Evolutionary conservation across 2,113 vertebrate species (phyloP).

Genomic region (Rana temporaria): DNA sequence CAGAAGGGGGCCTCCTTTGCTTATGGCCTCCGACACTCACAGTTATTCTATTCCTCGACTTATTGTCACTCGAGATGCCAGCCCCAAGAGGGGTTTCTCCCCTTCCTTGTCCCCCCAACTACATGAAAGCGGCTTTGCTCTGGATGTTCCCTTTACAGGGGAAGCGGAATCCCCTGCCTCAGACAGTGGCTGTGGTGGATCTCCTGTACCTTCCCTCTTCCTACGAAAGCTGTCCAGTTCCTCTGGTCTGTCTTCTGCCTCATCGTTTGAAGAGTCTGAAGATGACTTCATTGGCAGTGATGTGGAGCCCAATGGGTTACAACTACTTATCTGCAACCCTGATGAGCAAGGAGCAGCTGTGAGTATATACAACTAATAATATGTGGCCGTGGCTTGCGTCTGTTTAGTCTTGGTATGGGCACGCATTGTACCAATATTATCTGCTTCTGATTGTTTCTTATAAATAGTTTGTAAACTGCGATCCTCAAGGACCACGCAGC

Average conservation of each 20-base stretch:
- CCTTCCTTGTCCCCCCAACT: slow-evolving; percentile 17
- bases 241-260: slow-evolving; percentile 83
- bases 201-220: slow-evolving; percentile 68
- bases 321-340: slow-evolving; percentile 64
- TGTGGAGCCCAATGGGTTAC: slow-evolving; percentile 75
- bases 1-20: background rate
- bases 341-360: slow-evolving; percentile 71
- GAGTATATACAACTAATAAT: background rate
- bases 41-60: slow-evolving; percentile 80
- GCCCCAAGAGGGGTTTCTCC: slow-evolving; percentile 59
- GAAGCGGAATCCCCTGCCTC: slow-evolving; percentile 78
- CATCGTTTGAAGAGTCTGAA: slow-evolving; percentile 89
- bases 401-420: no score
- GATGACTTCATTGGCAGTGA: slow-evolving; percentile 84
- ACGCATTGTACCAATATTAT: no score
- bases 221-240: slow-evolving; percentile 77
- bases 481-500: no score
- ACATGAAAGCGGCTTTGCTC: slow-evolving; percentile 51
- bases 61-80: slow-evolving; percentile 80
- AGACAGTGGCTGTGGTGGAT: slow-evolving; percentile 79
- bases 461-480: background rate
- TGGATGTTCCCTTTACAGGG: slow-evolving; percentile 61
- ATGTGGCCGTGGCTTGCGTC: background rate
- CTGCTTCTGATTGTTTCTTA: no score
- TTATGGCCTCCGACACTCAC: slow-evolving; percentile 15